These are phyloP conservation scores for Takifugu ocellatus DNA, from an alignment of 2,797 vertebrate genomes.

Conservation along the genomic window DNA sequence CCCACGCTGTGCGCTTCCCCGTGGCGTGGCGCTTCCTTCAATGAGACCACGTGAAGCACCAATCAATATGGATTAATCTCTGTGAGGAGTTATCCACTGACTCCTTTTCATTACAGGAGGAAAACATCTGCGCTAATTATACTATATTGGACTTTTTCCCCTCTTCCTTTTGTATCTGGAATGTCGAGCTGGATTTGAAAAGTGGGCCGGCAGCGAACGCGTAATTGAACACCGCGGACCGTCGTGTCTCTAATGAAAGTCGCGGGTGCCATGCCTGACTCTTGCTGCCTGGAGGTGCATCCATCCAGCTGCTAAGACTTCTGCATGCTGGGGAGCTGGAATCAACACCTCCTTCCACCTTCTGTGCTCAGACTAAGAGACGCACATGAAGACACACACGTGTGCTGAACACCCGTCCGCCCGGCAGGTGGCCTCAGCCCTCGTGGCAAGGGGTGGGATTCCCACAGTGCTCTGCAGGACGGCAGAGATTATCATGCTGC, in stretches of 20 bases:
- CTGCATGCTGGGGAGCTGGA: conserved; percentile 31
- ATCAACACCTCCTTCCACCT: conserved; percentile 54
- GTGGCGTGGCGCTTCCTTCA: conserved; percentile 57
- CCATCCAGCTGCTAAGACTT: conserved; percentile 50
- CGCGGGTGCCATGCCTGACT: conserved; percentile 17
- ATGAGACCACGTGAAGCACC: conserved; percentile 66
- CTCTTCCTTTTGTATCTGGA: neutral
- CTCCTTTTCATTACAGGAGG: conserved; percentile 22
- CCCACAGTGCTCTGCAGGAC: conserved; percentile 63
- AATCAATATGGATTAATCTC: conserved; percentile 79
- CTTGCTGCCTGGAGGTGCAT: conserved; percentile 35
- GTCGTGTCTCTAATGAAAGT: neutral
- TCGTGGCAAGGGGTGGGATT: conserved; percentile 47
- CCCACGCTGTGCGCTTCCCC: conserved; percentile 48
- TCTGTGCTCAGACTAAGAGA: conserved; percentile 44
- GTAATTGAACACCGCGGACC: too few relatives aligned
- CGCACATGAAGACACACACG: conserved; percentile 16
- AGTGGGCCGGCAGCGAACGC: too few relatives aligned
- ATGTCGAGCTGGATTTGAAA: neutral
- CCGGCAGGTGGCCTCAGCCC: conserved; percentile 55
- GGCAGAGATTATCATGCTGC: conserved; percentile 63
- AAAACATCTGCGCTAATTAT: conserved; percentile 27
- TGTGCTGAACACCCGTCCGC: conserved; percentile 21
- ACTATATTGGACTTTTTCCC: conserved; percentile 18
- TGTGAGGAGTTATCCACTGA: conserved; percentile 46